Evolutionary conservation across 2,797 vertebrate species (phyloP), one percentile per base, ranked within the genome.

Genomic region (Enteromius trimaculatus): DNA sequence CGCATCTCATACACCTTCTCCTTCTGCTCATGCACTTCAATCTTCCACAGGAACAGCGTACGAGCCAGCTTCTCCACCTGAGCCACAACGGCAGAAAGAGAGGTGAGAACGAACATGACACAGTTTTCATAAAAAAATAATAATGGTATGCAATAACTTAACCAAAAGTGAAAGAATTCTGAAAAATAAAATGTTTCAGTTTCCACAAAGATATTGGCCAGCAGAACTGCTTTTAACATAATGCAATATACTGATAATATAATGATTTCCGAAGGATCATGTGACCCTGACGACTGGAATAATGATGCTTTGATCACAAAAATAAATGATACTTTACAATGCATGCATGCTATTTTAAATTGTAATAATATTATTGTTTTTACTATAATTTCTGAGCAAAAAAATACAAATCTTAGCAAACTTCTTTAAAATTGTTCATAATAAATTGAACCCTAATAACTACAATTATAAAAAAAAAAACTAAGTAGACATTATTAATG

Each of bases 1-100:
- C 97, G 92, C 98, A 99, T 99, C 90, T 99, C 98, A 0, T 97
- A 98, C 7, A 99, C 97, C 3, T 97, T 96, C 90, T 99, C 98
- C 90, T 99, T 99, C 93, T 99, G 98, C 86, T 97, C 96, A 0
- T 99, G 97, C 62, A 99, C 97, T 49, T 99, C 97, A 0, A 98
- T 95, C 92, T 99, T 99, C 97, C 97, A 98, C 80, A 98, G 89
- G 90, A 99, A 99, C 66, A 98, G 92, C 0, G 96, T 98, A 62
- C 97, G 94, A 0, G 97, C 96, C 16, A 98, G 92, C 88, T 97
- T 97, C 89, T 99, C 97, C 90, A 98, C 97, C 98, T 99, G 71
- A 58, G 81, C 37, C 9, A 55, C 21, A 21, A 9, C n/a, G 65
- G 19, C 19, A 55, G 31, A 69, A 9, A 42, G 17, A 80, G 26